phyloP scores from a whole-genome alignment of 2,888 invertebrate species.

The Oxyteleia sp. region DNA sequence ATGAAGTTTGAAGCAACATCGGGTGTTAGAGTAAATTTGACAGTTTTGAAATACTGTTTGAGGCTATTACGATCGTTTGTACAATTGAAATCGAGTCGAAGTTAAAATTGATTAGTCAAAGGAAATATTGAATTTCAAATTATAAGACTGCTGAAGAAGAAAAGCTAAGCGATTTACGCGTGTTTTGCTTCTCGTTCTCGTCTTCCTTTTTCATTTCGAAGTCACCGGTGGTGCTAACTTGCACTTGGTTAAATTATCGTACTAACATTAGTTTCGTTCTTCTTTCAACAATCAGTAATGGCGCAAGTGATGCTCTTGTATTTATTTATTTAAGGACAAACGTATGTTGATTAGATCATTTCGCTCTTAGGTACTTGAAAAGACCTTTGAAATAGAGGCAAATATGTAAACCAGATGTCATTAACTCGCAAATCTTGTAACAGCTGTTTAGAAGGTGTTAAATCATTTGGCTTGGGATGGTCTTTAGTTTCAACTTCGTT shows the following conservation, averaged over 20 bases:
- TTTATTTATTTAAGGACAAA: neutral
- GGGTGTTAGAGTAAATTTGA: conserved; percentile 3
- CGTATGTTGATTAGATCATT: conserved; percentile 11
- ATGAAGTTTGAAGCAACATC: no score
- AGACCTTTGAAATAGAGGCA: conserved; percentile 18
- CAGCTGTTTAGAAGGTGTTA: conserved; percentile 43
- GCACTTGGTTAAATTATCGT: neutral
- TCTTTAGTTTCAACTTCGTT: conserved; percentile 15
- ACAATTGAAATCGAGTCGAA: conserved; percentile 7
- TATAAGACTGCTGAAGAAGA: conserved; percentile 21
- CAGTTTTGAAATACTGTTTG: conserved; percentile 14
- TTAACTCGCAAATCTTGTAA: conserved; percentile 19
- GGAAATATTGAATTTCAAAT: conserved; percentile 12
- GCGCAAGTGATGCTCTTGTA: conserved; percentile 10
- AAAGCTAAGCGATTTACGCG: conserved; percentile 4
- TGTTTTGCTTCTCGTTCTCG: neutral
- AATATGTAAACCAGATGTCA: conserved; percentile 45
- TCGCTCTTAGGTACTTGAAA: neutral
- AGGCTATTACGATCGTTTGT: conserved; percentile 5
- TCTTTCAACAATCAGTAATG: conserved; percentile 6
- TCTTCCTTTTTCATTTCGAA: neutral
- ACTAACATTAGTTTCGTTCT: no score
- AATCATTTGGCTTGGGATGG: conserved; percentile 25
- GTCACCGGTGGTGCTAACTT: neutral
- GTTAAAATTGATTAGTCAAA: conserved; percentile 7